phyloP scores from a whole-genome alignment of 2,113 vertebrate species.

The Clarias batrachus region DNA sequence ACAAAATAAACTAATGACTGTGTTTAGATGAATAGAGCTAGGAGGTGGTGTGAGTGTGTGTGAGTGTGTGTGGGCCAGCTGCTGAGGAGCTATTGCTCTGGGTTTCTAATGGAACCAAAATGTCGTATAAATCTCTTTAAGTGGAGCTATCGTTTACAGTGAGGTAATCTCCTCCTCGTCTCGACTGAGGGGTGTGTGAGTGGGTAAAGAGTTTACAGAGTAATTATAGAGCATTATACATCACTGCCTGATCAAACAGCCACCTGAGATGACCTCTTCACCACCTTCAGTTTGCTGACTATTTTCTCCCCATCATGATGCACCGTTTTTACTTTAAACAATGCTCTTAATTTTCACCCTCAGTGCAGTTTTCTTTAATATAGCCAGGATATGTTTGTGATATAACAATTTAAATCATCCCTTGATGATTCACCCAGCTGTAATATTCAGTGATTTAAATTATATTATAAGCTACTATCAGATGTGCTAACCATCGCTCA shows the following conservation, averaged over 20 bases:
- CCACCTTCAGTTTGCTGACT: no score
- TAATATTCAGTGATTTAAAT: neutral
- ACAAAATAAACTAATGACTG: conserved; percentile 4
- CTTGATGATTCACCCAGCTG: neutral
- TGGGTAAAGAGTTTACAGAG: conserved; percentile 31
- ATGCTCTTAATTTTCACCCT: neutral
- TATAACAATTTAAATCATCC: neutral
- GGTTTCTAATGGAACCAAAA: neutral
- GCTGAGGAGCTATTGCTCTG: conserved; percentile 17
- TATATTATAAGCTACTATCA: no score
- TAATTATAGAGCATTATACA: conserved; percentile 34
- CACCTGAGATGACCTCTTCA: conserved; percentile 27
- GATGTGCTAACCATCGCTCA: neutral
- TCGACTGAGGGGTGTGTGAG: neutral
- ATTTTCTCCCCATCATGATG: neutral
- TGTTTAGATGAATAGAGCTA: neutral
- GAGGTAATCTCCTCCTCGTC: conserved; percentile 21
- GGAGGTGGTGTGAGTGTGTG: neutral
- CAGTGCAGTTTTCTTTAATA: neutral
- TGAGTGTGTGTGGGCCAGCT: neutral
- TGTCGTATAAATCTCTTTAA: conserved; percentile 5
- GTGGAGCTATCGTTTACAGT: conserved; percentile 23
- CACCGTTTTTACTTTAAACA: neutral
- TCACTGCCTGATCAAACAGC: conserved; percentile 34
- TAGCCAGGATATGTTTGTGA: neutral